These are phyloP conservation scores for Coregonus ussuriensis DNA, from an alignment of 2,797 vertebrate genomes.

Conservation along the genomic window DNA sequence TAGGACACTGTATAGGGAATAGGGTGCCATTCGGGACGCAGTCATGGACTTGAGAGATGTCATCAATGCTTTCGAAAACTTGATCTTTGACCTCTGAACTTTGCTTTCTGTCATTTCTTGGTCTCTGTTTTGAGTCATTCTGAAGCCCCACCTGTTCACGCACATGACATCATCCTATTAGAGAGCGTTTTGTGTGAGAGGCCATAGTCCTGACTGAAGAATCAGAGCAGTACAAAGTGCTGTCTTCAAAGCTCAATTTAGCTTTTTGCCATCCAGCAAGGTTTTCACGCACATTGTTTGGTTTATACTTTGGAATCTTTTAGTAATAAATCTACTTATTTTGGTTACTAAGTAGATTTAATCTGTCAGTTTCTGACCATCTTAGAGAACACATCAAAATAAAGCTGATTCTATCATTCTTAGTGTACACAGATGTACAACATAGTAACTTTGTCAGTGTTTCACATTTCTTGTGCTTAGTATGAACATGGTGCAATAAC, in stretches of 20 bases:
- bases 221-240: not conserved
- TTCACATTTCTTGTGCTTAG: too few relatives aligned
- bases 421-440: not conserved
- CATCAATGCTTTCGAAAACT: too few relatives aligned
- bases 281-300: not conserved
- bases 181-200: not conserved
- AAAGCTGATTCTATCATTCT: constrained; percentile 27
- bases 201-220: not conserved
- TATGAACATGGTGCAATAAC: too few relatives aligned
- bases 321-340: not conserved
- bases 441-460: not conserved
- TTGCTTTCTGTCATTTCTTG: too few relatives aligned
- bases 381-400: constrained; percentile 28
- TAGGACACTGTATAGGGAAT: too few relatives aligned
- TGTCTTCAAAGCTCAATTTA: not conserved
- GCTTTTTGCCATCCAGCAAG: not conserved
- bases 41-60: too few relatives aligned
- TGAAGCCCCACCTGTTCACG: not conserved
- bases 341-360: constrained; percentile 30
- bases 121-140: constrained; percentile 36
- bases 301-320: not conserved
- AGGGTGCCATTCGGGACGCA: too few relatives aligned
- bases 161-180: not conserved
- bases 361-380: constrained; percentile 22
- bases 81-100: too few relatives aligned